phyloP scores from a whole-genome alignment of 2,797 vertebrate species.

The Mormyrus proboscirostris region DNA sequence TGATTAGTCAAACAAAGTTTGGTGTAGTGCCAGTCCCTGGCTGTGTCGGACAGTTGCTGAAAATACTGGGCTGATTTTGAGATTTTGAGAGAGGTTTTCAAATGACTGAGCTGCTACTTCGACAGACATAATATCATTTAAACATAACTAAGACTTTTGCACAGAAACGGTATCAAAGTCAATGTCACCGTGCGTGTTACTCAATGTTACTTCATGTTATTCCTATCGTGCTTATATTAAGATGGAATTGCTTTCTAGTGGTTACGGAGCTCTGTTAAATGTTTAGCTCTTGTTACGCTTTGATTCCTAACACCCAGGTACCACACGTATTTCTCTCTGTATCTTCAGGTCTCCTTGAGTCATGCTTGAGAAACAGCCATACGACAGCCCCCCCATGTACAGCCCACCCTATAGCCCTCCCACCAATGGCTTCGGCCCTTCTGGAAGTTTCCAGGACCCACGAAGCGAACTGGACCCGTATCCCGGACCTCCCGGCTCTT shows the following conservation, averaged over 20 bases:
- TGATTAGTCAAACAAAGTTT: not conserved
- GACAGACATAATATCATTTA: not conserved
- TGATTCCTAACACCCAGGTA: not conserved
- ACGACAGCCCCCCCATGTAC: slow-evolving; percentile 68
- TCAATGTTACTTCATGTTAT: not conserved
- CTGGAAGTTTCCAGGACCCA: slow-evolving; percentile 56
- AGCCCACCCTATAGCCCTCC: slow-evolving; percentile 59
- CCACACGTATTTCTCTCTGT: not conserved
- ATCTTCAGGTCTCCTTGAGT: slow-evolving; percentile 29
- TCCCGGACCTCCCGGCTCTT: slow-evolving; percentile 63
- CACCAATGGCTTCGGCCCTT: slow-evolving; percentile 53
- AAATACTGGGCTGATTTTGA: not conserved
- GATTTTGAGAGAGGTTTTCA: not conserved
- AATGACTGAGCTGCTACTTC: not conserved
- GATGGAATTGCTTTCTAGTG: not conserved
- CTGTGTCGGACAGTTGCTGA: not conserved
- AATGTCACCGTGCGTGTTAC: not conserved
- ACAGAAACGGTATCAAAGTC: not conserved
- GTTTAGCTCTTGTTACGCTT: not conserved
- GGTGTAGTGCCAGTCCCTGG: not conserved
- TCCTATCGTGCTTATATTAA: not conserved
- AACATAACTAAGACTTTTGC: not conserved
- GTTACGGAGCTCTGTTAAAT: not conserved
- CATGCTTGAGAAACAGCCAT: slow-evolving; percentile 67
- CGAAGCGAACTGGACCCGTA: slow-evolving; percentile 54